Base-by-base conservation (phyloP, 1,140 invertebrate genomes). In the Dendroctonus valens region DNA sequence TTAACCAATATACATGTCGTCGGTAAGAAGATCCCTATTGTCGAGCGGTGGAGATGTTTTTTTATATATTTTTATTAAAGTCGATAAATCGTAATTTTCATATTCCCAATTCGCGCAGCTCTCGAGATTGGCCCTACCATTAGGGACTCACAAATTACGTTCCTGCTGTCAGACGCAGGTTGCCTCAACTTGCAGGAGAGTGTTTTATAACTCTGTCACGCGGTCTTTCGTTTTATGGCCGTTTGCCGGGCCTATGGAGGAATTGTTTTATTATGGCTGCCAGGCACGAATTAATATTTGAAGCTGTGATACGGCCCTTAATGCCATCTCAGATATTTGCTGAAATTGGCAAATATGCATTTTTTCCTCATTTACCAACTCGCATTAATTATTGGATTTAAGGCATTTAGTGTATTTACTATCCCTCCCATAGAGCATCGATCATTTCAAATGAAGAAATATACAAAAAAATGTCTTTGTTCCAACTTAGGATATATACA, bases 51-150 rank as follows among this genome's bases (percentile, higher is more conserved):
- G 46, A 50, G 59, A 58, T 12, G 49, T 68, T 46, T 51, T 54
- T 63, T 54, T 62, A 46, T 50, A 68, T 58, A 62, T 68, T 66
- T 70, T 70, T 70, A 70, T 70, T 65, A 67, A 70, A 67, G 64
- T 63, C 59, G 59, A 71, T 71, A 68, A 71, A 71, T 71, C 70
- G 65, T 69, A 61, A 71, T 71, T 71, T 71, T 71, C 70, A 71
- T 71, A 71, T 71, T 71, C 70, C 70, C 70, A 69, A 71, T 71
- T 69, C 70, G 48, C 70, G 48, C 55, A 52, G 68, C 70, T 71
- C 70, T 65, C 51, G 60, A 68, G 61, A 67, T 65, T 67, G 59
- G 62, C 64, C 67, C 62, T 42, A 52, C 57, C 67, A 71, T 71
- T 71, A 69, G 68, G 70, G 70, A 71, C 54, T 71, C 67, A 67